Base-by-base conservation (phyloP, 2,113 vertebrate species). In the Oreochromis tanganicae region DNA sequence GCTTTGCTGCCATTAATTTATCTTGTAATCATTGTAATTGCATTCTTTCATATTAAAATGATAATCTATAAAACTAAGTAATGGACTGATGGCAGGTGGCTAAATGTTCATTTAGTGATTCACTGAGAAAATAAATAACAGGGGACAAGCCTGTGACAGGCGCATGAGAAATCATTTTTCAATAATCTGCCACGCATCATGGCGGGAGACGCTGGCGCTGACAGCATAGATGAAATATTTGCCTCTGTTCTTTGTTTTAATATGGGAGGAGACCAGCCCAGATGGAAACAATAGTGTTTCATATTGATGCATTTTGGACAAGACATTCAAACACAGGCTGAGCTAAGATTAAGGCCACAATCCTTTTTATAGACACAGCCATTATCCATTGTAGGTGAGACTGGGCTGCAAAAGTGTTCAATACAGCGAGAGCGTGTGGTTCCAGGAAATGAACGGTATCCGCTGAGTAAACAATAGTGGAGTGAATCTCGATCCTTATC, bases 61-160 rank as follows among this genome's bases (percentile, higher is more conserved):
- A 89, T 94, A 90, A 96, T 95, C 93, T 91, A 92, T 95, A 95
- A 95, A 94, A 87, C 89, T 84, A 94, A 93, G 93, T 95, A 95
- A 96, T 94, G 94, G 93, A 94, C 90, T 84, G 92, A 92, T 95
- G 93, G 93, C 94, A 95, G 94, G 95, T 95, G 93, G 91, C 94
- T 96, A 94, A 95, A 96, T 95, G 94, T 95, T 95, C 92, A 91
- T 95, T 91, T 93, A 93, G 94, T 94, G 93, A 95, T 95, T 95
- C 94, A 90, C 89, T 52, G 91, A 89, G 92, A 94, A 95, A 95
- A 96, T 96, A 95, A 96, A 96, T 95, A 96, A 96, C 91, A 50
- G 83, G 73, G 94, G 95, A 94, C 93, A 88, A 87, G 94, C 84
- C 93, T 90, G 88, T 91, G 95, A 95, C 94, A 94, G 87, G 92